phyloP scores from a whole-genome alignment of 2,797 vertebrate genomes.

The Sciurus carolinensis region DNA sequence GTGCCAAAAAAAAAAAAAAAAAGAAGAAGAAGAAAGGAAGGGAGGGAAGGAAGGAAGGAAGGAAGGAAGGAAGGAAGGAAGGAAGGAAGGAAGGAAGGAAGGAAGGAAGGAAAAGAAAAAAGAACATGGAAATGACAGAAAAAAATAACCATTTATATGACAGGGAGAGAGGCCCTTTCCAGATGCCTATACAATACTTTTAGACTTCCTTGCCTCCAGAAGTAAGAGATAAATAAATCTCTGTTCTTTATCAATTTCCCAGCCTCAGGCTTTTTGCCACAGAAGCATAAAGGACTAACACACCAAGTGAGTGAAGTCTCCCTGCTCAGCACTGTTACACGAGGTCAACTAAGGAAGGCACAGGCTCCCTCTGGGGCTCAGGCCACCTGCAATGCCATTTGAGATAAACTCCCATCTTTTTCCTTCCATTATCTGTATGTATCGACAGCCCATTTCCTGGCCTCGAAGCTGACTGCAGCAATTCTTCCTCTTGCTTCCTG shows the following conservation, averaged over 20 bases:
- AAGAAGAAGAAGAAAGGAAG: no score
- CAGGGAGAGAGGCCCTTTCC: not conserved
- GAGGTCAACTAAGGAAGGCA: not conserved
- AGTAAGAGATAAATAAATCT: not conserved
- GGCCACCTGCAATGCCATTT: not conserved
- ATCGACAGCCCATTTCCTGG: not conserved
- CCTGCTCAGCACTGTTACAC: not conserved
- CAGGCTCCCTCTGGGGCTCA: not conserved
- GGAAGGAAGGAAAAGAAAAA: no score
- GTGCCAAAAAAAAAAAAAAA: no score
- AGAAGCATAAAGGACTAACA: not conserved
- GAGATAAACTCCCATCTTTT: not conserved
- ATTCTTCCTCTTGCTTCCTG: not conserved
- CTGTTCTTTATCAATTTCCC: not conserved
- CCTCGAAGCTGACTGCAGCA: slow-evolving; percentile 4
- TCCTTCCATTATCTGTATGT: not conserved
- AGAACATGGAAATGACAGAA: not conserved
- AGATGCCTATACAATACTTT: not conserved
- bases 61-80: no score
- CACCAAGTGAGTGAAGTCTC: not conserved
- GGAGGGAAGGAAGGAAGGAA: no score
- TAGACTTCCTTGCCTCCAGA: not conserved
- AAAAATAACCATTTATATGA: not conserved
- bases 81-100: no score
- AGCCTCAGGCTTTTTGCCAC: not conserved